Evolutionary conservation across 2,113 vertebrate species (phyloP).

Genomic region (Sinocyclocheilus grahami): DNA sequence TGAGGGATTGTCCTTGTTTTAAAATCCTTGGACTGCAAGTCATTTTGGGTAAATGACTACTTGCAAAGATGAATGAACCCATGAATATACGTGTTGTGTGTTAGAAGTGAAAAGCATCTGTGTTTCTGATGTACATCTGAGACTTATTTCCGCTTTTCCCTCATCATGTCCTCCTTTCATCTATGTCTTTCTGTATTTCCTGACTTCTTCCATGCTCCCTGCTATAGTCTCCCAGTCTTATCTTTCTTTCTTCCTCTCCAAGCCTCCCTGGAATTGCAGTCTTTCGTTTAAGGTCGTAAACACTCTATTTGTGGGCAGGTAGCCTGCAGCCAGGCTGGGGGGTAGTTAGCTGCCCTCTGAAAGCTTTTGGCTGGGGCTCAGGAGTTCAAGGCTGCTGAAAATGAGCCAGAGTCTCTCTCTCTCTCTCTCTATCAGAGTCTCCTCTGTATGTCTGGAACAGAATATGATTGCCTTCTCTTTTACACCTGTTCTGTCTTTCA

Average conservation of each 20-base stretch:
- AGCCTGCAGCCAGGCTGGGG: neutral
- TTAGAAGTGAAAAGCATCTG: neutral
- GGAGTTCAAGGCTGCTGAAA: slow-evolving; percentile 28
- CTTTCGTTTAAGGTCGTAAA: slow-evolving; percentile 18
- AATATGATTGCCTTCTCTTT: slow-evolving; percentile 15
- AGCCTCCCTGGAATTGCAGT: neutral
- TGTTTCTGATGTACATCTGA: neutral
- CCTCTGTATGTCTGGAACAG: slow-evolving; percentile 25
- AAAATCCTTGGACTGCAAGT: neutral
- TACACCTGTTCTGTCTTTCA: neutral
- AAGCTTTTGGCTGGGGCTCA: slow-evolving; percentile 20
- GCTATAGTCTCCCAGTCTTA: neutral
- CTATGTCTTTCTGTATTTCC: neutral
- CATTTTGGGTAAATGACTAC: neutral
- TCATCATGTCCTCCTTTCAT: neutral
- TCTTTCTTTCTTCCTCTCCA: neutral
- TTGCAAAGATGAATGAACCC: neutral
- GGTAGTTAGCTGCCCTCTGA: slow-evolving; percentile 8
- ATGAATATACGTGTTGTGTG: neutral
- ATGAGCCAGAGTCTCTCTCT: slow-evolving; percentile 10
- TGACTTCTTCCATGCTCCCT: neutral
- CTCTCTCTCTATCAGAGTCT: neutral
- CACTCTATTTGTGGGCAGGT: slow-evolving; percentile 10
- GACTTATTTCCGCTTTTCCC: neutral
- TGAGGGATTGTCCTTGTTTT: neutral